phyloP scores from a whole-genome alignment of 2,888 invertebrate species.

The Rambutsinella grinnellia region DNA sequence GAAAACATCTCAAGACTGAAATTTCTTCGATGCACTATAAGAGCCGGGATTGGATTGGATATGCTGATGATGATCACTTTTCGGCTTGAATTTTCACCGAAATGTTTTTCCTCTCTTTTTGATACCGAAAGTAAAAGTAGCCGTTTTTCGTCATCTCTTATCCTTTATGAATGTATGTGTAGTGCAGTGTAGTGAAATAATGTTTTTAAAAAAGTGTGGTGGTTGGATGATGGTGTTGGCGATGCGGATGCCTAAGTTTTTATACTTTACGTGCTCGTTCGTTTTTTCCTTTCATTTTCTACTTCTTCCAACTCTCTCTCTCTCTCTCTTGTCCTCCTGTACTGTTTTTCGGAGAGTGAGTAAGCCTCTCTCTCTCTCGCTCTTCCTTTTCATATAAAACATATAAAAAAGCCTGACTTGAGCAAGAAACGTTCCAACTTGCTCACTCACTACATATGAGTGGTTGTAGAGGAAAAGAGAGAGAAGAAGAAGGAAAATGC shows the following conservation, averaged over 20 bases:
- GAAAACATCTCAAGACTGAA: too few relatives aligned
- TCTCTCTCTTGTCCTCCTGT: slow-evolving; percentile 6
- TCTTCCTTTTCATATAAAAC: background rate
- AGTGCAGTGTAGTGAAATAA: slow-evolving; percentile 33
- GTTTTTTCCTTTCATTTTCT: slow-evolving; percentile 31
- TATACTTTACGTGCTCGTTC: slow-evolving; percentile 40
- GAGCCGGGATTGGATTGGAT: background rate
- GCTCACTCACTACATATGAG: slow-evolving; percentile 4
- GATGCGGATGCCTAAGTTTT: slow-evolving; percentile 43
- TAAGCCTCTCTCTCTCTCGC: slow-evolving; percentile 20
- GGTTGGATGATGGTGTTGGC: slow-evolving; percentile 2
- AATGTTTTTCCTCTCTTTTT: background rate
- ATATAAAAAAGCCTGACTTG: background rate
- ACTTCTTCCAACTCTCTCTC: background rate
- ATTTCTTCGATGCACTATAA: too few relatives aligned
- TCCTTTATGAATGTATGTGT: background rate
- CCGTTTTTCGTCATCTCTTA: background rate
- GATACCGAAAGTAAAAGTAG: background rate
- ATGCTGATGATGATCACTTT: background rate
- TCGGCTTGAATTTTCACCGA: background rate
- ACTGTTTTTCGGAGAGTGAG: slow-evolving; percentile 20
- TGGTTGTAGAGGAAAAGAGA: slow-evolving; percentile 11
- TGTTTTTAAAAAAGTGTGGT: slow-evolving; percentile 31
- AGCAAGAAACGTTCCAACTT: background rate
- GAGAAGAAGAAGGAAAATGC: slow-evolving; percentile 63